These are phyloP conservation scores for Clanis bilineata DNA, from an alignment of 2,888 invertebrate species.

Conservation along the genomic window DNA sequence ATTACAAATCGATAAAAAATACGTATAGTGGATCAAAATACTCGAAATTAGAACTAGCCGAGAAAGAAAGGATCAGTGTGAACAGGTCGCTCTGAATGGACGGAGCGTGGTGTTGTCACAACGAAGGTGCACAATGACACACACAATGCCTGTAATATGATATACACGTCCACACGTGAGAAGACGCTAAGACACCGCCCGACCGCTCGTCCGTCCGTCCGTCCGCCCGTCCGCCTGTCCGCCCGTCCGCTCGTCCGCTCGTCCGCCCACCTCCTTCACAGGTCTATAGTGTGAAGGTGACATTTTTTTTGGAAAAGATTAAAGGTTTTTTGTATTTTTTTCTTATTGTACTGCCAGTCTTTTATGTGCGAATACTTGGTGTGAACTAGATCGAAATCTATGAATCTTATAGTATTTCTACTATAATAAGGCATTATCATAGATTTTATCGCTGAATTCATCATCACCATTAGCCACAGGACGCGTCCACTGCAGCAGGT, in stretches of 20 bases:
- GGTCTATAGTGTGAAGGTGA: neutral
- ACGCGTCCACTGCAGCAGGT: no score
- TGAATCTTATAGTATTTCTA: no score
- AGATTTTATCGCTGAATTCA: no score
- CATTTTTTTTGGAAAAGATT: neutral
- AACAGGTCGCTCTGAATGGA: constrained; percentile 15
- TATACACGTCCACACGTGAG: neutral
- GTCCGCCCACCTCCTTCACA: constrained; percentile 16
- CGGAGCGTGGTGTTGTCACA: constrained; percentile 10
- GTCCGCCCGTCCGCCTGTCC: constrained; percentile 1
- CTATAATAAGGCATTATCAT: no score
- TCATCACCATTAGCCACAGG: no score
- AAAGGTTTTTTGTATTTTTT: no score
- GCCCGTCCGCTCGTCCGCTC: constrained; percentile 1
- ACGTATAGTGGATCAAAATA: constrained; percentile 9
- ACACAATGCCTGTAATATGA: neutral
- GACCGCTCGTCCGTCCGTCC: neutral
- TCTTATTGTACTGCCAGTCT: no score
- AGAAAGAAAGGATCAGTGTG: constrained; percentile 22
- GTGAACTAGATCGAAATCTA: no score
- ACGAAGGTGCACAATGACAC: constrained; percentile 3
- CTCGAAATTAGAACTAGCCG: constrained; percentile 20
- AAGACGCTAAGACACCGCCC: constrained; percentile 1
- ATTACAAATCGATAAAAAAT: constrained; percentile 2
- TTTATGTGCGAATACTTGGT: no score